Evolutionary conservation across 2,797 vertebrate genomes (phyloP).

Genomic region (Parauchenoglanis ngamensis): DNA sequence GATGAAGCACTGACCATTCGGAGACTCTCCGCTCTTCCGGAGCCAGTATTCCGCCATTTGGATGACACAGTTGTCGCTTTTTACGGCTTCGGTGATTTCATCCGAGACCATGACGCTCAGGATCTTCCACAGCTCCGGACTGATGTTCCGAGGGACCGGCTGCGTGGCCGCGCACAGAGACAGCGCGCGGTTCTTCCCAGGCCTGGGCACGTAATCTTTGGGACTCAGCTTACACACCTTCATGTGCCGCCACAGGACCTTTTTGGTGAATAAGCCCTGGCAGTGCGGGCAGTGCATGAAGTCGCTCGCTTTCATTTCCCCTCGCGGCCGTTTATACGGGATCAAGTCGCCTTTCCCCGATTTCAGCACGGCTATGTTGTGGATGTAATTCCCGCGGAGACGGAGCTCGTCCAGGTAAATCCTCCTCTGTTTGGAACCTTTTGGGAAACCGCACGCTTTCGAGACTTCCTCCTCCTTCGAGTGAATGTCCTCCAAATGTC

Average conservation of each 20-base stretch:
- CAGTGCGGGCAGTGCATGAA: slow-evolving; percentile 56
- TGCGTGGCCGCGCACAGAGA: slow-evolving; percentile 54
- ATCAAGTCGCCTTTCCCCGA: slow-evolving; percentile 49
- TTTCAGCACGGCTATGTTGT: slow-evolving; percentile 50
- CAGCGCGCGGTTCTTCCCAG: slow-evolving; percentile 49
- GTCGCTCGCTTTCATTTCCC: slow-evolving; percentile 34
- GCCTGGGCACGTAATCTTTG: slow-evolving; percentile 37
- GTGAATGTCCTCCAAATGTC: slow-evolving; percentile 50
- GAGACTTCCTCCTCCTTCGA: slow-evolving; percentile 48
- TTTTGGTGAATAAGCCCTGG: slow-evolving; percentile 50
- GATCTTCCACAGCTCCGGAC: slow-evolving; percentile 48
- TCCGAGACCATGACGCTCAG: slow-evolving; percentile 51
- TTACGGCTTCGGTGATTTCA: slow-evolving; percentile 41
- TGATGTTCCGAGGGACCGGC: slow-evolving; percentile 42
- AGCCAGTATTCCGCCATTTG: slow-evolving; percentile 53
- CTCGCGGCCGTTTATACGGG: slow-evolving; percentile 48
- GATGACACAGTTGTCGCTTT: slow-evolving; percentile 43
- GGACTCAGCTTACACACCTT: slow-evolving; percentile 51
- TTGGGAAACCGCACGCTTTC: slow-evolving; percentile 49
- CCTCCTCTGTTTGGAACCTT: slow-evolving; percentile 52
- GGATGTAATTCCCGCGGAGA: slow-evolving; percentile 56
- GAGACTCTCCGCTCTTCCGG: slow-evolving; percentile 35
- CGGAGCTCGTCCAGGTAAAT: slow-evolving; percentile 52
- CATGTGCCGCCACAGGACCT: slow-evolving; percentile 56
- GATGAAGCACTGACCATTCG: slow-evolving; percentile 38